Conservation (phyloP, 2,797 vertebrate species). For the Diplodus puntazzo region DNA sequence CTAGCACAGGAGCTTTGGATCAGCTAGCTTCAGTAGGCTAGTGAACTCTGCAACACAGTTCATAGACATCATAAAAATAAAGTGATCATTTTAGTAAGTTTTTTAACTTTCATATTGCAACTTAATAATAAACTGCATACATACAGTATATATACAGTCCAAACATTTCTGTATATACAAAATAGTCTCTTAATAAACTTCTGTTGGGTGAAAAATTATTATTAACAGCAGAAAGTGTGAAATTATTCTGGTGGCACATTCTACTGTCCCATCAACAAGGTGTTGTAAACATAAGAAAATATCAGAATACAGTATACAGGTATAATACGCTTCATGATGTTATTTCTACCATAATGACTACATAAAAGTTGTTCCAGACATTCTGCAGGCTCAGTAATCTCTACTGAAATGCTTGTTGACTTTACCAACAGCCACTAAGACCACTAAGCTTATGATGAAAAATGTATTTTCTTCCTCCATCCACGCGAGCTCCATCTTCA, state of each 20-base stretch:
- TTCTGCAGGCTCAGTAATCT: conserved; percentile 80
- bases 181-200: not conserved
- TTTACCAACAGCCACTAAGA: conserved; percentile 84
- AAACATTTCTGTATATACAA: not conserved
- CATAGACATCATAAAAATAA: too few relatives aligned
- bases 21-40: too few relatives aligned
- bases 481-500: conserved; percentile 84
- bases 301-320: too few relatives aligned
- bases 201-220: not conserved
- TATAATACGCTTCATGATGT: too few relatives aligned
- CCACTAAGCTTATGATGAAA: conserved; percentile 83
- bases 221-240: too few relatives aligned
- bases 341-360: not conserved
- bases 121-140: too few relatives aligned
- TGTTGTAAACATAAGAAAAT: not conserved
- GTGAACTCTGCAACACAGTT: too few relatives aligned
- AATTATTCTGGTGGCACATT: not conserved
- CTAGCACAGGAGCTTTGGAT: too few relatives aligned
- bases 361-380: not conserved
- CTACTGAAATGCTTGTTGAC: conserved; percentile 90
- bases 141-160: not conserved
- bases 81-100: too few relatives aligned
- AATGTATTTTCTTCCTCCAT: conserved; percentile 82
- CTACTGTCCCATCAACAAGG: not conserved
- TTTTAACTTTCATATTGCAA: too few relatives aligned